Evolutionary conservation across 2,113 vertebrate species (phyloP).

Genomic region (human): DNA sequence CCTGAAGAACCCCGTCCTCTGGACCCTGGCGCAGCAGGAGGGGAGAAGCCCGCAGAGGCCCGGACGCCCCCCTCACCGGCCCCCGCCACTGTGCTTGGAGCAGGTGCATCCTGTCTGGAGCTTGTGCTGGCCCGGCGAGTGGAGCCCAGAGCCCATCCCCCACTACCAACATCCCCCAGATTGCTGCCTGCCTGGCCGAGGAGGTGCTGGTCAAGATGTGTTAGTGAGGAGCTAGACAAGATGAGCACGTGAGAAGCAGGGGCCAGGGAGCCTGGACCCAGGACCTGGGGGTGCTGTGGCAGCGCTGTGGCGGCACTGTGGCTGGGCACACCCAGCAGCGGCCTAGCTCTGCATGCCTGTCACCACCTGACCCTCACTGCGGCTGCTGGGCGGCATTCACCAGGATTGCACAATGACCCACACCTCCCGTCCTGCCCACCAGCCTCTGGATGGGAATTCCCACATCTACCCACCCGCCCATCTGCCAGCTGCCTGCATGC

Average conservation of each 20-base stretch:
- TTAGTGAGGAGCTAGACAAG: neutral
- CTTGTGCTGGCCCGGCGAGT: neutral
- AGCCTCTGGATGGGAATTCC: neutral
- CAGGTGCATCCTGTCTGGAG: neutral
- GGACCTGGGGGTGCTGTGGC: neutral
- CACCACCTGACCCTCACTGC: neutral
- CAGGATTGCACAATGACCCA: constrained; percentile 46
- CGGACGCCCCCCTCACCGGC: no score
- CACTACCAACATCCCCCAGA: neutral
- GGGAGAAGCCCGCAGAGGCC: neutral
- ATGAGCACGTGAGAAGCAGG: neutral
- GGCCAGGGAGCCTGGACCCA: neutral
- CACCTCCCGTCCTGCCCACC: neutral
- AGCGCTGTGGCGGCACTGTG: neutral
- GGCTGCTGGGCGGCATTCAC: constrained; percentile 49
- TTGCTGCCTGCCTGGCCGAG: neutral
- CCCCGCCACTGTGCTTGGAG: no score
- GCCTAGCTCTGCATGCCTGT: neutral
- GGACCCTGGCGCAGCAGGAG: neutral
- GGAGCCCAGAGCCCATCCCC: no score
- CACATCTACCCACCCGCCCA: neutral
- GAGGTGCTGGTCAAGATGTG: no score
- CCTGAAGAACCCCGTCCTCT: no score
- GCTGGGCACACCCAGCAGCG: neutral
- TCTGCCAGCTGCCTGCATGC: neutral